Conservation (phyloP, 2,888 invertebrate species). For the Drosophila infuscata region DNA sequence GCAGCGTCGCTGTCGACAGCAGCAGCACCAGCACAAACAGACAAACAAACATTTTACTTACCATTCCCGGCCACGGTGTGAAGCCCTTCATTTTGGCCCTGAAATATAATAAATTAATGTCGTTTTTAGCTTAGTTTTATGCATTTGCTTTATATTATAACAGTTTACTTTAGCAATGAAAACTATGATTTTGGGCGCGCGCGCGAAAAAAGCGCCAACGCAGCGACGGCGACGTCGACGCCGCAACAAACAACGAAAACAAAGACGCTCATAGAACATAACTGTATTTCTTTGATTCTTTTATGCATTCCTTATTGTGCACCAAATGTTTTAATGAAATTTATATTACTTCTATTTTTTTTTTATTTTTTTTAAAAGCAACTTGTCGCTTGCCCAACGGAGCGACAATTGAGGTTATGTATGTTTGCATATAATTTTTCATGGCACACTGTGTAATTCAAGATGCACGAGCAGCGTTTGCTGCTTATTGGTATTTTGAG, state of each 20-base stretch:
- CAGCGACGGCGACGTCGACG: conserved; percentile 60
- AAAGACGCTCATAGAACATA: conserved; percentile 2
- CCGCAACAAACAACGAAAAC: conserved; percentile 14
- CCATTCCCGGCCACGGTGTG: conserved; percentile 98
- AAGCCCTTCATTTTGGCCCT: conserved; percentile 99
- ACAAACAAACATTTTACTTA: conserved; percentile 87
- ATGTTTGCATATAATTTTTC: conserved; percentile 21
- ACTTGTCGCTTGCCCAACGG: conserved; percentile 46
- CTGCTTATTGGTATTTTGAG: conserved; percentile 10
- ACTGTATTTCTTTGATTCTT: conserved; percentile 8
- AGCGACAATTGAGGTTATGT: conserved; percentile 69
- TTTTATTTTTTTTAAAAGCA: not conserved
- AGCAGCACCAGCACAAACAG: conserved; percentile 19
- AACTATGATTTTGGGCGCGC: conserved; percentile 71
- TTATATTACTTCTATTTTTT: conserved; percentile 23
- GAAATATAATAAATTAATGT: conserved; percentile 85
- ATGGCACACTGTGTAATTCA: conserved; percentile 13
- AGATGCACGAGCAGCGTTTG: not conserved
- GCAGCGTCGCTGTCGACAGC: conserved; percentile 52
- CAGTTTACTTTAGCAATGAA: conserved; percentile 8
- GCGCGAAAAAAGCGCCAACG: conserved; percentile 79
- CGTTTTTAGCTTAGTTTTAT: conserved; percentile 10
- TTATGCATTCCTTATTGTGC: conserved; percentile 5
- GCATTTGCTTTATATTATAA: conserved; percentile 5
- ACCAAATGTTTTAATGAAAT: conserved; percentile 47